Conservation (phyloP, 2,113 vertebrate species). For the Rhizomys pruinosus region DNA sequence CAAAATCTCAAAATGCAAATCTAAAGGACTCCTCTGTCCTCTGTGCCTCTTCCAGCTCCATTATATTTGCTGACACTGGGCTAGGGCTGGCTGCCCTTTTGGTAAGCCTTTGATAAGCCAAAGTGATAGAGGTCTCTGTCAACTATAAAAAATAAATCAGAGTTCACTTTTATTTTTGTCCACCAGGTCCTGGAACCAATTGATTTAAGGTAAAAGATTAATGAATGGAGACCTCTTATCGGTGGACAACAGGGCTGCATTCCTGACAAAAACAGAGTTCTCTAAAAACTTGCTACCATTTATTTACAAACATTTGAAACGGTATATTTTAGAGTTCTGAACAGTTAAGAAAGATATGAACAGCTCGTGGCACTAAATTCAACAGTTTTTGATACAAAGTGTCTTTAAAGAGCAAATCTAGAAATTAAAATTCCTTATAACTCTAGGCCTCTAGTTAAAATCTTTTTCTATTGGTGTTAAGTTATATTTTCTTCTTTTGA, state of each 20-base stretch:
- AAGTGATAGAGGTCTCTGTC: not conserved
- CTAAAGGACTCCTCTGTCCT: not conserved
- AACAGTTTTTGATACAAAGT: constrained; percentile 51
- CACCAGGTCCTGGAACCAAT: no score
- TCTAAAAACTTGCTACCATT: constrained; percentile 54
- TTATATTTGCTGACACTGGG: not conserved
- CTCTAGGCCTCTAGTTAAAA: no score
- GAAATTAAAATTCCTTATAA: no score
- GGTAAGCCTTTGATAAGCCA: not conserved
- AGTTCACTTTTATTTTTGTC: no score
- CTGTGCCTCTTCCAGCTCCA: not conserved
- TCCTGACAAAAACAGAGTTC: not conserved
- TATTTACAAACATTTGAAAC: constrained; percentile 65
- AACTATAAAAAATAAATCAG: not conserved
- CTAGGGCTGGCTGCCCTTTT: not conserved
- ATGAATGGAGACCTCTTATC: not conserved
- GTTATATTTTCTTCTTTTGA: no score
- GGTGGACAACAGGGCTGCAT: not conserved
- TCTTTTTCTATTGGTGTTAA: no score
- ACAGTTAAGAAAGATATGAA: constrained; percentile 59
- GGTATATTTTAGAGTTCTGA: constrained; percentile 38
- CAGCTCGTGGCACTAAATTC: constrained; percentile 37
- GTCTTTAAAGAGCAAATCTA: no score
- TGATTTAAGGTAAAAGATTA: no score
- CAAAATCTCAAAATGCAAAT: constrained; percentile 7